Evolutionary conservation across 2,888 invertebrate genomes (phyloP).

Genomic region (Sphinx pinastri): DNA sequence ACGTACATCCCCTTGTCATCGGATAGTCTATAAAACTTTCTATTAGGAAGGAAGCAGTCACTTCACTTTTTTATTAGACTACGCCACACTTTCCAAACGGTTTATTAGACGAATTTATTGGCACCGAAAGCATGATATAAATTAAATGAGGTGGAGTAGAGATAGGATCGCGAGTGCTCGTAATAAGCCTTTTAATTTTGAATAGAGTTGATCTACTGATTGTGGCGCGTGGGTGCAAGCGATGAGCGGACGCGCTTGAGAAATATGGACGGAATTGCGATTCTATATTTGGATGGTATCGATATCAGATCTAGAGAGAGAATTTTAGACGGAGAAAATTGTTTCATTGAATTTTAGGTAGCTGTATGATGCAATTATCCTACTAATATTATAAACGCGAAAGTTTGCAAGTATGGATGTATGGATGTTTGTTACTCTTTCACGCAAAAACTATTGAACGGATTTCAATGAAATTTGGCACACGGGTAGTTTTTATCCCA

Average conservation of each 20-base stretch:
- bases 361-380: no score
- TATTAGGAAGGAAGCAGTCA: conserved; percentile 58
- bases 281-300: background rate
- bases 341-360: no score
- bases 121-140: conserved; percentile 41
- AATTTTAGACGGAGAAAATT: no score
- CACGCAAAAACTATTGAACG: no score
- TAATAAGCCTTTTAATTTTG: conserved; percentile 29
- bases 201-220: conserved; percentile 25
- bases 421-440: no score
- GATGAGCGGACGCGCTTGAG: background rate
- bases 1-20: conserved; percentile 38
- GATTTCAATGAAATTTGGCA: no score
- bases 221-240: conserved; percentile 9
- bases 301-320: background rate
- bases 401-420: no score
- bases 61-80: conserved; percentile 42
- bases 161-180: conserved; percentile 27
- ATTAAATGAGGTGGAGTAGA: conserved; percentile 38
- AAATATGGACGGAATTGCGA: background rate
- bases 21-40: conserved; percentile 45
- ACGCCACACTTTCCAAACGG: conserved; percentile 48
- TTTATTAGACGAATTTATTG: conserved; percentile 36
- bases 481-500: no score
- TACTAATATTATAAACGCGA: no score